phyloP scores from a whole-genome alignment of 2,797 vertebrate species.

The Calcarius lapponicus region DNA sequence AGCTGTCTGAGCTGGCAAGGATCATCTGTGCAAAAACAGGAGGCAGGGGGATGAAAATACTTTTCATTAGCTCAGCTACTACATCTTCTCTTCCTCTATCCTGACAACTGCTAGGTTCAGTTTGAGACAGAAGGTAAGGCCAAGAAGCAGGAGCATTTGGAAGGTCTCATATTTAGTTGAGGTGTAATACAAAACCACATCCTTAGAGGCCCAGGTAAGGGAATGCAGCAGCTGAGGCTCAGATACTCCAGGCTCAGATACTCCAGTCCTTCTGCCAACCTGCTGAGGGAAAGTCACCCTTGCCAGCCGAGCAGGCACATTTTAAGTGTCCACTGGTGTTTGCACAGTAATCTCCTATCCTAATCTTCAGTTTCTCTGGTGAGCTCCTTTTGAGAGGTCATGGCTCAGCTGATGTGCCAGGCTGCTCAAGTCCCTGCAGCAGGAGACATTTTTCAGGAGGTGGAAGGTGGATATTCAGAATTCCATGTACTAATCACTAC shows the following conservation, averaged over 20 bases:
- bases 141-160: background rate
- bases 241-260: accelerated
- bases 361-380: background rate
- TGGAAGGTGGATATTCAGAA: background rate
- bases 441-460: background rate
- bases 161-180: background rate
- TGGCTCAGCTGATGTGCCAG: background rate
- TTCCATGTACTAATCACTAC: background rate
- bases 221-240: background rate
- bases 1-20: background rate
- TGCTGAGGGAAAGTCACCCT: background rate
- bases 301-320: background rate
- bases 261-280: accelerated
- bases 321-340: background rate
- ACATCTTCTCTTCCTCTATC: background rate
- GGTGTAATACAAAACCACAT: background rate
- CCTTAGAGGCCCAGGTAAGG: background rate
- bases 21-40: background rate
- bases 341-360: background rate
- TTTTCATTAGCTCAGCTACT: background rate
- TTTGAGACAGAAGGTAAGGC: background rate
- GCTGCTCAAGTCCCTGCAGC: background rate
- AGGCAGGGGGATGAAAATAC: accelerated
- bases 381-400: background rate
- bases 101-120: background rate